Conservation (phyloP, 2,797 vertebrate species). For the Enteromius fasciolatus region DNA sequence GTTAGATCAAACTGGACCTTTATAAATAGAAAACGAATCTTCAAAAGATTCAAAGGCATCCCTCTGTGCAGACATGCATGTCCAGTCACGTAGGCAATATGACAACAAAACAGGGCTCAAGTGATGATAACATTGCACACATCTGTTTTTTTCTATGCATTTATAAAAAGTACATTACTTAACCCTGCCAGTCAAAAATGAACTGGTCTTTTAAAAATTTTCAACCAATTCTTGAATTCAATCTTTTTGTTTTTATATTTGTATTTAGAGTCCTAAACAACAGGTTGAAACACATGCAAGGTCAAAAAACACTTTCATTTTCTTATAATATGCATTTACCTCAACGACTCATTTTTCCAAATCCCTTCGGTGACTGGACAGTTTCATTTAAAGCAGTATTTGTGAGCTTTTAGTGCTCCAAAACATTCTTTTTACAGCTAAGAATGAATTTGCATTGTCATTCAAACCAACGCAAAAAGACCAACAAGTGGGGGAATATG, state of each 20-base stretch:
- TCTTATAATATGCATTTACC: too few relatives aligned
- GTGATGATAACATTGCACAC: neutral
- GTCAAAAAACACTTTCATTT: too few relatives aligned
- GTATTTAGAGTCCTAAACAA: too few relatives aligned
- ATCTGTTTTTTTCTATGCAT: neutral
- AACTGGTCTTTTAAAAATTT: neutral
- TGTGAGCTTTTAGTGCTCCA: too few relatives aligned
- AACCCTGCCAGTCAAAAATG: neutral
- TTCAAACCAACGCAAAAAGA: too few relatives aligned
- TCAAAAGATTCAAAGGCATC: constrained; percentile 17
- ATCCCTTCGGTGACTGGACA: too few relatives aligned
- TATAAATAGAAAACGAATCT: constrained; percentile 3
- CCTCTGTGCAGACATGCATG: neutral
- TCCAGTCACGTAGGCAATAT: neutral
- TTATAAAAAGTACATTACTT: neutral
- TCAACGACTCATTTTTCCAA: too few relatives aligned
- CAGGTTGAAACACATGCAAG: too few relatives aligned
- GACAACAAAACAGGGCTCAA: neutral
- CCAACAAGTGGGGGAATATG: too few relatives aligned
- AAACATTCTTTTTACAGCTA: too few relatives aligned
- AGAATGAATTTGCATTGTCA: too few relatives aligned
- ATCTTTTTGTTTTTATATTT: neutral
- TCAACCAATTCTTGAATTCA: neutral
- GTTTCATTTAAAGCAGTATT: too few relatives aligned
- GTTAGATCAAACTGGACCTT: neutral